Conservation (phyloP, 2,888 invertebrate species). For the Melitaea athalia region DNA sequence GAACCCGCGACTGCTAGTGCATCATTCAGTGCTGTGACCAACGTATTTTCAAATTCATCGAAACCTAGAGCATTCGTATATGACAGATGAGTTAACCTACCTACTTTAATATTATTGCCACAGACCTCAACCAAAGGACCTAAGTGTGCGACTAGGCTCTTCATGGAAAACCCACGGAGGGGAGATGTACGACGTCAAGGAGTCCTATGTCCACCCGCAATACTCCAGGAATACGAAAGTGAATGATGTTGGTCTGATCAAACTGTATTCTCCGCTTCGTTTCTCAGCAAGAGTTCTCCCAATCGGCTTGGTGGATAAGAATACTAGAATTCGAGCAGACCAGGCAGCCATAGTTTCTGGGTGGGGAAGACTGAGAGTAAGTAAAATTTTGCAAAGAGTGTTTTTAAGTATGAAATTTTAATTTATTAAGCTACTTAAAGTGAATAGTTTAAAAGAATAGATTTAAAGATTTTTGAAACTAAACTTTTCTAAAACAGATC, state of each 20-base stretch:
- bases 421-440: too few relatives aligned
- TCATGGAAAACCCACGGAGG: constrained; percentile 78
- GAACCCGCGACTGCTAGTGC: too few relatives aligned
- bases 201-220: constrained; percentile 67
- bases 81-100: neutral
- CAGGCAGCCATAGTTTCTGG: constrained; percentile 71
- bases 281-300: constrained; percentile 69
- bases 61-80: neutral
- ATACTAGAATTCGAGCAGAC: constrained; percentile 54
- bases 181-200: constrained; percentile 72
- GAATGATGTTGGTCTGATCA: constrained; percentile 75
- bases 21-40: too few relatives aligned
- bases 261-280: constrained; percentile 64
- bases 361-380: constrained; percentile 71
- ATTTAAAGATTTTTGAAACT: too few relatives aligned
- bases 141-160: constrained; percentile 77
- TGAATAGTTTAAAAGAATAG: too few relatives aligned
- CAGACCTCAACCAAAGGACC: constrained; percentile 63
- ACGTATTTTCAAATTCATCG: too few relatives aligned
- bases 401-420: too few relatives aligned
- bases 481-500: too few relatives aligned
- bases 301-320: constrained; percentile 60
- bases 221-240: constrained; percentile 71
- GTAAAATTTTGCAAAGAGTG: neutral
- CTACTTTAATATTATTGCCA: neutral